Conservation (phyloP, 2,797 vertebrate species). For the Lindbergichthys nudifrons region DNA sequence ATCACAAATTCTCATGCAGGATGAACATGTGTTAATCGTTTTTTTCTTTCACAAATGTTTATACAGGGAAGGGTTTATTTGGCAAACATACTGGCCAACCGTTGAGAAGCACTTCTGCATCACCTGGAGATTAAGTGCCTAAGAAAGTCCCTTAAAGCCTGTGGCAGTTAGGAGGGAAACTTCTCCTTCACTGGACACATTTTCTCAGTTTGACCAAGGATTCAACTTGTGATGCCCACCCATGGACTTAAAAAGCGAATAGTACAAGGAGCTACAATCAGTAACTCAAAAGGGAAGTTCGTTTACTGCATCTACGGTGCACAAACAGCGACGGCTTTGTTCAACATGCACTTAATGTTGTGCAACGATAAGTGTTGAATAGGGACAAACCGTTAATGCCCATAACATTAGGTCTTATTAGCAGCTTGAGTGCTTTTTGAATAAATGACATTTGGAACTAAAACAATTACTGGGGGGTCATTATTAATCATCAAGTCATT, state of each 20-base stretch:
- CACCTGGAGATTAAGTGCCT: conserved; percentile 36
- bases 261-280: conserved; percentile 10
- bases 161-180: not conserved
- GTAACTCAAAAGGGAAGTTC: conserved; percentile 20
- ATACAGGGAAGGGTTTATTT: conserved; percentile 54
- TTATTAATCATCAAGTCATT: too few species aligned
- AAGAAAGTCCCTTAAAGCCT: conserved; percentile 26
- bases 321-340: conserved; percentile 9
- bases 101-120: conserved; percentile 31
- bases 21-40: conserved; percentile 36
- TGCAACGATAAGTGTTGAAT: not conserved
- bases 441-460: too few species aligned
- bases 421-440: too few species aligned
- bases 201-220: not conserved
- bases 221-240: not conserved
- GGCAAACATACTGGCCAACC: conserved; percentile 36
- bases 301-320: too few species aligned
- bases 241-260: not conserved
- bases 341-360: not conserved
- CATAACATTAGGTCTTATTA: not conserved
- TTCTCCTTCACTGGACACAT: conserved; percentile 1
- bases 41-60: conserved; percentile 54
- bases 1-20: conserved; percentile 15
- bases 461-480: too few species aligned
- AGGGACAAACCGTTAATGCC: not conserved